These are phyloP conservation scores for Erynnis tages DNA, from an alignment of 2,888 invertebrate species.

Conservation along the genomic window DNA sequence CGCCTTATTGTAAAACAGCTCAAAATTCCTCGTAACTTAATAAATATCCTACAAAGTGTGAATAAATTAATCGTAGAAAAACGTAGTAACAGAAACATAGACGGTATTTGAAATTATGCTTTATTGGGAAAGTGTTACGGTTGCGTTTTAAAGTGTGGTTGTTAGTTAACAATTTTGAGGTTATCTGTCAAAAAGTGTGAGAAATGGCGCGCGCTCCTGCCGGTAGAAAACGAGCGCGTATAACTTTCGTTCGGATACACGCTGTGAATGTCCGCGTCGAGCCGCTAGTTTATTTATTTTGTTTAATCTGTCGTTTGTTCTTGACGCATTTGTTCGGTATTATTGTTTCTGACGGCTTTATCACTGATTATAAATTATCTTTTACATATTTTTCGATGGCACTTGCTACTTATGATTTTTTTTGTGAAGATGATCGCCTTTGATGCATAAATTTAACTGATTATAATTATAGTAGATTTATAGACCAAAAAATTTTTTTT, in stretches of 20 bases:
- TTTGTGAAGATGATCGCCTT: constrained; percentile 10
- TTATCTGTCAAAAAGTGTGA: constrained; percentile 60
- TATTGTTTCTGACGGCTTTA: constrained; percentile 42
- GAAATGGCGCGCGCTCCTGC: constrained; percentile 54
- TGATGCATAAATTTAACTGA: neutral
- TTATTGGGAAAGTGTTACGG: constrained; percentile 32
- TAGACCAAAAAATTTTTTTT: too few relatives aligned
- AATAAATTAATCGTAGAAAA: constrained; percentile 42
- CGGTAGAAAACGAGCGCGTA: constrained; percentile 56
- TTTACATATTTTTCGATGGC: constrained; percentile 20
- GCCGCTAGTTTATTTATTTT: constrained; percentile 53
- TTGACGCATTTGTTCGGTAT: constrained; percentile 39
- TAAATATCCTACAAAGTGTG: constrained; percentile 42
- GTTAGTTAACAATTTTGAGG: constrained; percentile 41
- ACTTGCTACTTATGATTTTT: constrained; percentile 21
- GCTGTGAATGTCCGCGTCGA: constrained; percentile 62
- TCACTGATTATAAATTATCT: constrained; percentile 31
- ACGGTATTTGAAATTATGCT: constrained; percentile 32
- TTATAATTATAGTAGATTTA: too few relatives aligned
- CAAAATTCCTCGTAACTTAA: constrained; percentile 26
- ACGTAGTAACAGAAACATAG: constrained; percentile 28
- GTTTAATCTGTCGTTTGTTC: constrained; percentile 43
- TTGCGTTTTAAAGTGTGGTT: constrained; percentile 30
- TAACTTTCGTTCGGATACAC: constrained; percentile 65
- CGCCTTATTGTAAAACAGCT: constrained; percentile 21